Percentiles rank a stretch among this genome's conserved stretches.
These are phyloP conservation scores for Eufriesea mexicana DNA, from an alignment of 1,140 invertebrate genomes.

Conservation along the genomic window DNA sequence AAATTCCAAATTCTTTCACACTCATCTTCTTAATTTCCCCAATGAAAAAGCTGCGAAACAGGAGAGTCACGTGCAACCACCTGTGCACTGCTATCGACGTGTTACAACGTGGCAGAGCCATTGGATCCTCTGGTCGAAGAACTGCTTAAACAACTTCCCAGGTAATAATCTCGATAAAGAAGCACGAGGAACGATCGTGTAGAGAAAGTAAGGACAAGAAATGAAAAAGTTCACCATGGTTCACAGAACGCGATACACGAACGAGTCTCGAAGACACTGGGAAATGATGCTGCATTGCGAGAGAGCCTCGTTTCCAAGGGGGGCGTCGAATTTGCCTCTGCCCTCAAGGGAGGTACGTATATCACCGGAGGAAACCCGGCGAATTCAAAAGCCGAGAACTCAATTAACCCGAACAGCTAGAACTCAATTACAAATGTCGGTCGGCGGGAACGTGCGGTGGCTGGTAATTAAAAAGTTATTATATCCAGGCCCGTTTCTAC, in stretches of 20 bases:
- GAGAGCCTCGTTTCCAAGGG: conserved; percentile 57
- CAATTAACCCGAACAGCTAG: conserved; percentile 55
- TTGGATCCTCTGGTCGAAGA: neutral
- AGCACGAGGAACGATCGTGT: neutral
- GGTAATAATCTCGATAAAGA: conserved; percentile 10
- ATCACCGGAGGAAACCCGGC: conserved; percentile 20
- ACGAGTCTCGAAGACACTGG: conserved; percentile 51
- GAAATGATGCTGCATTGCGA: conserved; percentile 59
- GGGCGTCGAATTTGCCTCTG: conserved; percentile 58
- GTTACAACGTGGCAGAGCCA: neutral
- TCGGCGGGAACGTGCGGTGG: conserved; percentile 25
- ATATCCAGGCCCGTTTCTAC: conserved; percentile 68
- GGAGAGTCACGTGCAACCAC: neutral
- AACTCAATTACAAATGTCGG: conserved; percentile 62
- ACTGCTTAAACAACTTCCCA: conserved; percentile 13
- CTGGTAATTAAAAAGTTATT: conserved; percentile 67
- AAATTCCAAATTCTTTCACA: neutral
- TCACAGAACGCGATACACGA: conserved; percentile 20
- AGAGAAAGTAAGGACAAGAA: neutral
- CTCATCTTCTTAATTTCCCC: neutral
- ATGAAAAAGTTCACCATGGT: neutral
- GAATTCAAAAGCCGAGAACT: conserved; percentile 38
- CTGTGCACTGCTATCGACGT: neutral
- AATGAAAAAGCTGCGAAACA: neutral
- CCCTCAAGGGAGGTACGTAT: conserved; percentile 65